phyloP scores from a whole-genome alignment of 2,888 invertebrate genomes.

The Parapristionchus giblindavisi region DNA sequence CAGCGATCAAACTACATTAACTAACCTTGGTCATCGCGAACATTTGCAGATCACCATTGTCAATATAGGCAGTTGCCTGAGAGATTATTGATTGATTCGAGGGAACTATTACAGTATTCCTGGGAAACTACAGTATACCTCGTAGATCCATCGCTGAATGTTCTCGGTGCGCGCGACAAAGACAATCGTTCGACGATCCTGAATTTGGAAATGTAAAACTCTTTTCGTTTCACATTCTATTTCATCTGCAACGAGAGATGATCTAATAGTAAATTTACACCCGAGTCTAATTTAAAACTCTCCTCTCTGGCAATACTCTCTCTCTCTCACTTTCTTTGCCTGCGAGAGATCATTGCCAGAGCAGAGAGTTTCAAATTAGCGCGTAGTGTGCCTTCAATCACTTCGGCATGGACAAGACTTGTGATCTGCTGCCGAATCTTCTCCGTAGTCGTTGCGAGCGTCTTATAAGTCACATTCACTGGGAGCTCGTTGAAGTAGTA shows the following conservation, averaged over 20 bases:
- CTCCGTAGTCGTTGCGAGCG: slow-evolving; percentile 5
- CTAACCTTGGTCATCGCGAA: slow-evolving; percentile 28
- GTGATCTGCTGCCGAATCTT: neutral
- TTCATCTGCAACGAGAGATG: too few species aligned
- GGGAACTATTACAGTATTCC: neutral
- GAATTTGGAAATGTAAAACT: too few species aligned
- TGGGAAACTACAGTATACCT: slow-evolving; percentile 39
- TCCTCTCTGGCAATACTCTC: too few species aligned
- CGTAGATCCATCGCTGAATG: slow-evolving; percentile 56
- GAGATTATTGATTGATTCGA: neutral
- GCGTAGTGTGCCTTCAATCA: slow-evolving; percentile 42
- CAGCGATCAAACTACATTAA: too few species aligned
- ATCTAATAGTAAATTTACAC: too few species aligned
- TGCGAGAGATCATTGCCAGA: too few species aligned
- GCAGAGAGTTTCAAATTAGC: too few species aligned
- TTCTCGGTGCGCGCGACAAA: slow-evolving; percentile 62
- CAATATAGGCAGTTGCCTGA: slow-evolving; percentile 11
- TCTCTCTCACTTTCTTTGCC: too few species aligned
- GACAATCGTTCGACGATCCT: slow-evolving; percentile 47
- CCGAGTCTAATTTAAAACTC: too few species aligned
- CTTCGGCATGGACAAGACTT: slow-evolving; percentile 26
- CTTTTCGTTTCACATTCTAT: too few species aligned
- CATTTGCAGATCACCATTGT: slow-evolving; percentile 10
- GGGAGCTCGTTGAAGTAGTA: slow-evolving; percentile 2
- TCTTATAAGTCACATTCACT: slow-evolving; percentile 25